Percentiles rank a stretch among this genome's conserved stretches.
Evolutionary conservation across 1,140 invertebrate species (phyloP).

Genomic region (Riptortus pedestris): DNA sequence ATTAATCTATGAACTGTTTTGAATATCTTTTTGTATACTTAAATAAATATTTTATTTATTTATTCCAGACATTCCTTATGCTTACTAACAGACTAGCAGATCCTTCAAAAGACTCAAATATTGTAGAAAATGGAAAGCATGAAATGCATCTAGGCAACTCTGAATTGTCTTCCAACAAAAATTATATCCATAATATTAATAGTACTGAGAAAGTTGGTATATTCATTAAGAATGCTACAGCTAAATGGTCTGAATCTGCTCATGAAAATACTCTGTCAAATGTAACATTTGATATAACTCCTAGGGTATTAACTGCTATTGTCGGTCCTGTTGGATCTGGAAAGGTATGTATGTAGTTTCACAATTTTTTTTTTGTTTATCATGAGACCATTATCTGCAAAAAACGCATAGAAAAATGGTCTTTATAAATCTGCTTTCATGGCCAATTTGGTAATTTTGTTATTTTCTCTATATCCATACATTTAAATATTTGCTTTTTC

Average conservation of each 20-base stretch:
- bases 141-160: background rate
- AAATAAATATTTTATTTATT: too few relatives aligned
- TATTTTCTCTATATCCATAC: too few relatives aligned
- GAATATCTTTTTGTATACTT: too few relatives aligned
- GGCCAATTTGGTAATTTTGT: too few relatives aligned
- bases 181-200: background rate
- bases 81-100: background rate
- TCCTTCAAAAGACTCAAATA: background rate
- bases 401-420: too few relatives aligned
- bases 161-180: background rate
- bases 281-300: conserved; percentile 49
- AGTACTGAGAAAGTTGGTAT: conserved; percentile 33
- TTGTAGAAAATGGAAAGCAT: background rate
- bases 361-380: background rate
- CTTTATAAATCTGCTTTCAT: too few relatives aligned
- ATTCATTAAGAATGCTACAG: conserved; percentile 44
- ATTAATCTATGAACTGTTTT: too few relatives aligned
- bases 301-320: conserved; percentile 59
- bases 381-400: too few relatives aligned
- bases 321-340: conserved; percentile 75
- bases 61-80: background rate
- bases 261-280: conserved; percentile 50
- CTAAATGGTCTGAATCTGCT: conserved; percentile 48
- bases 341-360: conserved; percentile 46
- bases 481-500: too few relatives aligned